Base-by-base conservation (phyloP, 2,888 invertebrate species). In the Glyphotaelius pellucidus region DNA sequence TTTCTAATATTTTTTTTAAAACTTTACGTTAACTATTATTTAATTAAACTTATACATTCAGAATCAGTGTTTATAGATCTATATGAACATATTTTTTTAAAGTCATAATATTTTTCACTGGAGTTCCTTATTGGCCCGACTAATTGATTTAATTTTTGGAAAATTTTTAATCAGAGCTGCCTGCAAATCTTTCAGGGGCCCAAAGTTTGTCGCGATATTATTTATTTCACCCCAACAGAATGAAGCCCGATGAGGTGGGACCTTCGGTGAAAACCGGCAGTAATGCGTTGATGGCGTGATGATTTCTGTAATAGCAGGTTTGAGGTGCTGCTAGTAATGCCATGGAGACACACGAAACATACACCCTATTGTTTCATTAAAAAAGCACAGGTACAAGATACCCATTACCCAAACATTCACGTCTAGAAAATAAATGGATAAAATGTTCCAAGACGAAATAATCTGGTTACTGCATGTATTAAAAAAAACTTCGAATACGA, bases 221-320 rank as follows among this genome's bases (percentile, higher is more conserved):
- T 32, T 81, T 31, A 31, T 32, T 32, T 81, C 32, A 32, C 81
- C 83, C 83, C 25, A 83, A 35, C 83, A 32, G 38, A 83, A 31
- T 25, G 35, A 83, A 35, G 83, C 25, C 85, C n/a, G 42, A 19
- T 14, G 38, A 42, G 30, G 85, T n/a, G 42, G 85, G 11, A 42
- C 30, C 85, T n/a, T 38, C 91, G 47, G 88, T 84, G 67, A 67
- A 67, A 25, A 67, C 67, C 67, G n/a, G n/a, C 42, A 90, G 92
- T 96, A 96, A 96, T 96, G 96, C 94, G 94, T 93, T 94, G 94
- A 96, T 96, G 95, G 96, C 96, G 96, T 96, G 96, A 91, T 86
- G 87, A 87, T 67, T 30, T 52, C 67, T 35, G 88, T 91, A 91
- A 91, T 88, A 88, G 38, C 42, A 86, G 35, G 83, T 67, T 67